Conservation (phyloP, 1,140 invertebrate genomes). For the Drosophila insularis region DNA sequence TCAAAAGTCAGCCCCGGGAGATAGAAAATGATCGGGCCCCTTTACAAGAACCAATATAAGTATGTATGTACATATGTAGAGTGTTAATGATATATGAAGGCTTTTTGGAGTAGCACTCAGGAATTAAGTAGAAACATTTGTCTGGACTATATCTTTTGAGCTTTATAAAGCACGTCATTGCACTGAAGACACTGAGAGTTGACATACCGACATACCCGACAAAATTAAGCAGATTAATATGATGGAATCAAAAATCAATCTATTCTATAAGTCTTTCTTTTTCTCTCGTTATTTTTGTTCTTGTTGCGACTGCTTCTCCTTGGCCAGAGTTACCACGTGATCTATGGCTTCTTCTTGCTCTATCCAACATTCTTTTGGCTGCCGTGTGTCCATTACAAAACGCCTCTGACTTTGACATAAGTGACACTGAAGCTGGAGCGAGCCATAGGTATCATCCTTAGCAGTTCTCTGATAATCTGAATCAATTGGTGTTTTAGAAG, state of each 20-base stretch:
- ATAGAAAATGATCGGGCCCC: not conserved
- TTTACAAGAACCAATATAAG: too few species aligned
- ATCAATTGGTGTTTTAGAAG: not conserved
- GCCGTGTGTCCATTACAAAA: constrained; percentile 26
- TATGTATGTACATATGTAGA: too few species aligned
- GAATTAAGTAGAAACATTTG: not conserved
- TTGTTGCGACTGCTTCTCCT: not conserved
- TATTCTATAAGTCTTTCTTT: not conserved
- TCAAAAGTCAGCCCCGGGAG: not conserved
- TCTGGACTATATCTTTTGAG: not conserved
- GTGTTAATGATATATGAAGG: too few species aligned
- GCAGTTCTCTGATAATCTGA: not conserved
- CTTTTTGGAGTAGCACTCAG: too few species aligned
- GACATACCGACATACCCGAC: too few species aligned
- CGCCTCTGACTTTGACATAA: constrained; percentile 46
- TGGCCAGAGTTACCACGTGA: constrained; percentile 30
- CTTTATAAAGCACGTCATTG: too few species aligned
- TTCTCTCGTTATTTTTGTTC: not conserved
- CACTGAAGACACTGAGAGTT: too few species aligned
- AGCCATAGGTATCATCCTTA: not conserved
- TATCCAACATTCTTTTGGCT: constrained; percentile 52
- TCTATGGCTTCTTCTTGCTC: constrained; percentile 50
- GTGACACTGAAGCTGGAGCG: constrained; percentile 43
- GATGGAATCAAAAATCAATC: not conserved
- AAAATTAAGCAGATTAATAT: too few species aligned